A percentile compares a stretch with the other conserved stretches of the same genome.
phyloP scores from a whole-genome alignment of 2,888 invertebrate species.

The Gortyna flavago region DNA sequence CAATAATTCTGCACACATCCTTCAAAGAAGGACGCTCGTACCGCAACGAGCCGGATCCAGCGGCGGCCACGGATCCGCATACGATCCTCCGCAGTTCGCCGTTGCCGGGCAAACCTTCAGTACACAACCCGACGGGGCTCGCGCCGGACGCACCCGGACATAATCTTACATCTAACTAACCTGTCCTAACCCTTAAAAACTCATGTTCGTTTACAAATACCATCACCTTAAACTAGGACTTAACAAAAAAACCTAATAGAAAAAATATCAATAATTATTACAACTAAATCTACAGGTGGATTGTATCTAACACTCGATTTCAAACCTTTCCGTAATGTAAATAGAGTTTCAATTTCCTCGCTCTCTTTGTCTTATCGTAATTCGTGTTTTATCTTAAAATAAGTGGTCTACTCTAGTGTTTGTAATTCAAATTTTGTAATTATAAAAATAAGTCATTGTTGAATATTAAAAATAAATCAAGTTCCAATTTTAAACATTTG shows the following conservation, averaged over 20 bases:
- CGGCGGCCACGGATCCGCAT: slow-evolving; percentile 43
- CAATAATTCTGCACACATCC: slow-evolving; percentile 28
- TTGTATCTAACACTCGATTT: slow-evolving; percentile 52
- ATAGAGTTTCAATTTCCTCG: slow-evolving; percentile 67
- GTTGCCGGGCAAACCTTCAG: slow-evolving; percentile 57
- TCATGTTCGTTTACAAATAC: slow-evolving; percentile 45
- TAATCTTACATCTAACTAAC: slow-evolving; percentile 43
- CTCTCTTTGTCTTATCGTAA: slow-evolving; percentile 54
- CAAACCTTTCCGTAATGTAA: slow-evolving; percentile 57
- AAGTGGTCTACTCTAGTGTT: slow-evolving; percentile 52
- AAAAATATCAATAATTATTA: slow-evolving; percentile 40
- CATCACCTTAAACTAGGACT: slow-evolving; percentile 37
- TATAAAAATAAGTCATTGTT: slow-evolving; percentile 23
- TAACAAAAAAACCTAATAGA: slow-evolving; percentile 16
- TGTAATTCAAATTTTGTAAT: slow-evolving; percentile 49
- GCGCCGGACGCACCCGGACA: slow-evolving; percentile 57
- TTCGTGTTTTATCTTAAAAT: slow-evolving; percentile 50
- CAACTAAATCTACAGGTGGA: slow-evolving; percentile 72
- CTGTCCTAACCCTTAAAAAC: slow-evolving; percentile 56
- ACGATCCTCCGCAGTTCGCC: slow-evolving; percentile 57
- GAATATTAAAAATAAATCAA: slow-evolving; percentile 16
- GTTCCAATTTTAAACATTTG: slow-evolving; percentile 30
- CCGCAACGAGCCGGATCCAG: slow-evolving; percentile 33
- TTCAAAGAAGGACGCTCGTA: slow-evolving; percentile 27
- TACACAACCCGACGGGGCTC: slow-evolving; percentile 60